phyloP scores from a whole-genome alignment of 2,888 invertebrate genomes.

The Microctonus brassicae region DNA sequence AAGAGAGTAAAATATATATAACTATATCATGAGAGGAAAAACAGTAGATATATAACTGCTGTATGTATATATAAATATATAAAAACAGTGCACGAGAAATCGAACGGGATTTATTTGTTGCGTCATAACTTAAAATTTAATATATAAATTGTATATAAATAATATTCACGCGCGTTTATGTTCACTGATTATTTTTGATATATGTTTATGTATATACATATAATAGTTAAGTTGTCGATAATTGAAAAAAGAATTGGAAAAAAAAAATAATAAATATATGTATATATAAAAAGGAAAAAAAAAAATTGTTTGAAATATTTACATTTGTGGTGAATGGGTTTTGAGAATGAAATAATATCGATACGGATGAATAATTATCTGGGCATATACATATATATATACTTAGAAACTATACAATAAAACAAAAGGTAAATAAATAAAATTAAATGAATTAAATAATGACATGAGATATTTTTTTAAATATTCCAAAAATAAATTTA shows the following conservation, averaged over 20 bases:
- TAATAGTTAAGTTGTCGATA: not conserved
- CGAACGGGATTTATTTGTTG: slow-evolving; percentile 21
- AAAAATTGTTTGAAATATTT: not conserved
- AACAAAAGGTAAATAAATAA: no score
- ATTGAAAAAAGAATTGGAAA: not conserved
- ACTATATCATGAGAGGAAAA: slow-evolving; percentile 7
- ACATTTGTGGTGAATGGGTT: not conserved
- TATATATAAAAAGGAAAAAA: no score
- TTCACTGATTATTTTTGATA: not conserved
- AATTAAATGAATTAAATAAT: no score
- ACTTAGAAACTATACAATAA: no score
- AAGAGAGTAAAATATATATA: slow-evolving; percentile 26
- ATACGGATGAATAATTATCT: slow-evolving; percentile 7
- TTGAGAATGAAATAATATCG: slow-evolving; percentile 7
- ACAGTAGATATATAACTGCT: no score
- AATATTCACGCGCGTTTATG: not conserved
- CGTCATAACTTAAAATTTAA: slow-evolving; percentile 1
- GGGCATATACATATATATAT: not conserved
- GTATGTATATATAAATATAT: no score
- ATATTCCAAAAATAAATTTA: no score
- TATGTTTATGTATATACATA: not conserved
- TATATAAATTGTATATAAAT: not conserved
- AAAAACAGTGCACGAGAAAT: slow-evolving; percentile 16
- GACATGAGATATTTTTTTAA: no score
- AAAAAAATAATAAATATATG: no score